These are phyloP conservation scores for Conus betulinus DNA, from an alignment of 1,140 invertebrate species.

Conservation along the genomic window DNA sequence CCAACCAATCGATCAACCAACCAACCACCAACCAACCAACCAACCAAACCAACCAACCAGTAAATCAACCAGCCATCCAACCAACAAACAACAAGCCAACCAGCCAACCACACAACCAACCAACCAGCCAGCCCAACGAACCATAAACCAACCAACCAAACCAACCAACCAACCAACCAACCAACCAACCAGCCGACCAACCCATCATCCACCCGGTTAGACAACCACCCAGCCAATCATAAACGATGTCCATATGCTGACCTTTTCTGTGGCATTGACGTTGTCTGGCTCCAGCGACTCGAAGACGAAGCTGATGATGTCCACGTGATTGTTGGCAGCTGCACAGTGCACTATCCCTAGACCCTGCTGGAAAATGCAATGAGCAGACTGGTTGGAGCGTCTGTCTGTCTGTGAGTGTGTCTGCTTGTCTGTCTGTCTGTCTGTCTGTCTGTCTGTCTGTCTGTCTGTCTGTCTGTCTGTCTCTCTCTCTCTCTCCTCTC, in stretches of 20 bases:
- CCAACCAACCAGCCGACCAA: too few species aligned
- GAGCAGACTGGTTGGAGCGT: background rate
- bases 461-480: background rate
- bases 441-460: background rate
- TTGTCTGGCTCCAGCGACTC: constrained; percentile 80
- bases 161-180: too few species aligned
- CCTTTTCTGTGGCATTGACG: constrained; percentile 80
- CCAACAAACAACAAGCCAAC: too few species aligned
- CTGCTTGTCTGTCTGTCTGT: background rate
- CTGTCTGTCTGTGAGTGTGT: background rate
- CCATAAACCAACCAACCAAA: too few species aligned
- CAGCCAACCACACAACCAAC: too few species aligned
- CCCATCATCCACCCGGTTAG: too few species aligned
- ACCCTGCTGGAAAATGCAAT: constrained; percentile 79
- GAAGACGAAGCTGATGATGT: constrained; percentile 80
- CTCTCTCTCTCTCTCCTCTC: too few species aligned
- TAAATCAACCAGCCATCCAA: too few species aligned
- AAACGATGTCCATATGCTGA: constrained; percentile 40
- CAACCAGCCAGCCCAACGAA: too few species aligned
- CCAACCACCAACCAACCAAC: too few species aligned
- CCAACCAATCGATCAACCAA: too few species aligned
- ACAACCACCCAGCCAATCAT: background rate
- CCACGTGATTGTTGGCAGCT: constrained; percentile 81
- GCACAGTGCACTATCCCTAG: constrained; percentile 84
- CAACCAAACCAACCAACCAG: too few species aligned